Base-by-base conservation (phyloP, 2,888 invertebrate genomes). In the Nemapogon koenigi region DNA sequence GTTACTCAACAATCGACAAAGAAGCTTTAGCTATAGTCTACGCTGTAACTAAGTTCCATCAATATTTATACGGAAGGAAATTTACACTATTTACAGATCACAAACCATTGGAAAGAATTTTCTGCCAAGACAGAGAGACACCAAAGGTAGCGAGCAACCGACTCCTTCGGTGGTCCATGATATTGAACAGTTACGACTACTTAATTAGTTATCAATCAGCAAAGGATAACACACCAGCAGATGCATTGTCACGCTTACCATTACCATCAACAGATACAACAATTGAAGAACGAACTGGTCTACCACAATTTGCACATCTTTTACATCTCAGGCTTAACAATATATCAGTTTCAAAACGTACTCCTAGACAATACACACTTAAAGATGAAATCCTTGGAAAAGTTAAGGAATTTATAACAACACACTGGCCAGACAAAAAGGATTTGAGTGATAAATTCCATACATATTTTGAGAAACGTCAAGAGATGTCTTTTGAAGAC, bases 291-390 rank as follows among this genome's bases (percentile, higher is more conserved):
- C 18, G 29, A 19, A 37, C 16, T 17, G 22, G 37, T 6, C n/a
- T 37, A 37, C 37, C 28, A 13, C 37, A 37, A 14, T 37, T 37
- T 15, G 28, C 37, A 13, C 37, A 37, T 4, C 29, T 37, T 7
- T 16, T 37, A 10, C 18, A 37, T 22, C 11, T 37, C 10, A 19
- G 19, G 16, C 37, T 37, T 10, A 27, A 29, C 2, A 28, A 29
- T 13, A 37, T 37, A 10, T 27, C 37, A 2, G 19, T 37, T n/a
- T 29, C 37, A 4, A 29, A 29, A 29, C 29, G 8, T 14, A n/a
- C n/a, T n/a, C n/a, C n/a, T n/a, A n/a, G n/a, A n/a, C n/a, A n/a
- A n/a, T n/a, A n/a, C n/a, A n/a, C n/a, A n/a, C n/a, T n/a, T n/a
- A n/a, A n/a, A n/a, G n/a, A n/a, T n/a, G n/a, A n/a, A n/a, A n/a